A percentile compares a stretch with the other conserved stretches of the same genome.
These are phyloP conservation scores for Oryzias curvinotus DNA, from an alignment of 2,113 vertebrate genomes.

Conservation along the genomic window DNA sequence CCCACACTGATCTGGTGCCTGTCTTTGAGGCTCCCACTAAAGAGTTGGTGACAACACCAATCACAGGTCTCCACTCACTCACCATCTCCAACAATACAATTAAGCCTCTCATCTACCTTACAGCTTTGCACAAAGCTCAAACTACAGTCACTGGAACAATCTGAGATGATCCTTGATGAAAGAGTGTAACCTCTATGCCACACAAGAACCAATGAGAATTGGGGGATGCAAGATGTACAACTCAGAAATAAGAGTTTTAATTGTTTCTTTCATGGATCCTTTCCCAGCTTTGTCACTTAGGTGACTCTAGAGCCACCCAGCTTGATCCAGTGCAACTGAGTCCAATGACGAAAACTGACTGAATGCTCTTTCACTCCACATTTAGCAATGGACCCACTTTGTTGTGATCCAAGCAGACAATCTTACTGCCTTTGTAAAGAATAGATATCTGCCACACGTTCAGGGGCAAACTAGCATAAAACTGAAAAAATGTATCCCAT, in stretches of 20 bases:
- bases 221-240: constrained; percentile 28
- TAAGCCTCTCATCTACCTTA: constrained; percentile 42
- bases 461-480: too few relatives aligned
- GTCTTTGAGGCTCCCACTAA: constrained; percentile 50
- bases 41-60: constrained; percentile 72
- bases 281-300: constrained; percentile 27
- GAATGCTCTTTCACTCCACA: constrained; percentile 61
- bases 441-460: not conserved
- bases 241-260: constrained; percentile 17
- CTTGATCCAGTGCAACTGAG: constrained; percentile 63
- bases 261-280: constrained; percentile 40
- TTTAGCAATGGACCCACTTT: constrained; percentile 63
- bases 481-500: too few relatives aligned
- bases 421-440: constrained; percentile 33
- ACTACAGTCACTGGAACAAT: constrained; percentile 46
- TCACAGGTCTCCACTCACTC: constrained; percentile 66
- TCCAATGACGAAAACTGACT: constrained; percentile 61
- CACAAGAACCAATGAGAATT: constrained; percentile 30
- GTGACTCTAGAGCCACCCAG: constrained; percentile 44
- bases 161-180: constrained; percentile 37
- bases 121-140: constrained; percentile 12
- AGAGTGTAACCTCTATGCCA: constrained; percentile 42
- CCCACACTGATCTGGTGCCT: constrained; percentile 77
- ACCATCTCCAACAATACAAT: constrained; percentile 59
- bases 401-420: constrained; percentile 29